phyloP scores from a whole-genome alignment of 2,797 vertebrate genomes.

The Xiphorhynchus erythropygius region DNA sequence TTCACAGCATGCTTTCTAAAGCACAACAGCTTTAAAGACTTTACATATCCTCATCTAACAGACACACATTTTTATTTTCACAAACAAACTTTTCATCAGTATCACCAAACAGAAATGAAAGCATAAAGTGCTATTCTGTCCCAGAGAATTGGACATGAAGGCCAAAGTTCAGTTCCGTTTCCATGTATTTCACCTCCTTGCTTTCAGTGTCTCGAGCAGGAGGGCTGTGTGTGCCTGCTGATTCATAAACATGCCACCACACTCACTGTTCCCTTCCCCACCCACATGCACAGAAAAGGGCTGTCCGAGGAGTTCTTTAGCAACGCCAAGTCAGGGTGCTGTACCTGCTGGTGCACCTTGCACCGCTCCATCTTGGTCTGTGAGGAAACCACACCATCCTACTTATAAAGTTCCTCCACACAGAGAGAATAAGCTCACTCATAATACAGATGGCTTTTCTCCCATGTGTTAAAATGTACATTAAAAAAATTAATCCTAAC shows the following conservation, averaged over 20 bases:
- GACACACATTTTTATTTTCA: not conserved
- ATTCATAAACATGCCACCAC: not conserved
- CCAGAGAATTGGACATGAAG: not conserved
- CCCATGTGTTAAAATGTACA: not conserved
- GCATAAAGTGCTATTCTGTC: not conserved
- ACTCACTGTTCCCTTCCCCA: not conserved
- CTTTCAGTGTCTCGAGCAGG: accelerated
- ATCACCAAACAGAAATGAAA: not conserved
- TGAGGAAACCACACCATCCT: not conserved
- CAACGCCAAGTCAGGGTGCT: not conserved
- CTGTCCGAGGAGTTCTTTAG: not conserved
- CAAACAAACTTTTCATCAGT: not conserved
- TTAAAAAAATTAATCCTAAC: not conserved
- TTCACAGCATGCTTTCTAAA: not conserved
- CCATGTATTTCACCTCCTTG: not conserved
- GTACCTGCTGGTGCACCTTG: not conserved
- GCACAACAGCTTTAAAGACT: not conserved
- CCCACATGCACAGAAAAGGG: not conserved
- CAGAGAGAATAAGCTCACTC: not conserved
- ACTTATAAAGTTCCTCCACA: not conserved
- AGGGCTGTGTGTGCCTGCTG: accelerated
- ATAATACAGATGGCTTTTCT: not conserved
- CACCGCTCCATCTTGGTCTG: accelerated
- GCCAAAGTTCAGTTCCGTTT: not conserved
- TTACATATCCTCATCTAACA: not conserved